Evolutionary conservation across 2,888 invertebrate genomes (phyloP), one percentile per base, ranked within the genome.

Genomic region (Tricholauxania praeusta): DNA sequence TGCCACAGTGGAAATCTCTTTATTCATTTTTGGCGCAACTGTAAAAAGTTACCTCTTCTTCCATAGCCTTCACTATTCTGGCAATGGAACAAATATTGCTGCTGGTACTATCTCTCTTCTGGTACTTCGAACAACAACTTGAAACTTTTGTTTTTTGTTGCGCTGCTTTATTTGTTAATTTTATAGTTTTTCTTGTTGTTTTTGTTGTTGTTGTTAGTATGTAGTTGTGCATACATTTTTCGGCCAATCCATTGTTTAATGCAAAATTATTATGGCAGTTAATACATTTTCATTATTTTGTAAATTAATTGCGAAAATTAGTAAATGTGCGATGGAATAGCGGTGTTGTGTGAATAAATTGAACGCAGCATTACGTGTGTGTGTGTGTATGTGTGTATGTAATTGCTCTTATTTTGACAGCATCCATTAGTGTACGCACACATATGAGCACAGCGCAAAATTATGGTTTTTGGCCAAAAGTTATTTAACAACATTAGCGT

Each of bases 331-430:
- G 39, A 10, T 39, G 39, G 39, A 39, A 39, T 3, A 28, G 28
- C 10, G 39, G 7, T 39, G 39, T 39, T 7, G 39, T 10, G 39
- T 10, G 39, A 2, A 39, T 39, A 39, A 39, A 39, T 7, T 8
- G 39, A 10, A 4, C 39, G 10, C 7, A 8, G 10, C 6, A 68
- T 76, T 22, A 22, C 48, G 49, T 39, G 19, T 69, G 52, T 68
- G 53, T 64, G 48, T 28, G 19, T 53, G 12, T 65, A n/a, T 52
- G 28, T 76, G 69, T 55, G 67, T 71, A 49, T 73, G 49, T n/a
- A 19, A 39, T 39, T 48, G 47, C 19, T 55, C 15, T 17, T 57
- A 78, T 77, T 78, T 76, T 76, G 70, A 57, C 57, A 72, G 64
- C 73, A 73, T 77, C 55, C 67, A 77, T 74, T 74, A 72, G 55